Evolutionary conservation across 1,140 invertebrate species (phyloP).

Genomic region (Drosophila elegans): DNA sequence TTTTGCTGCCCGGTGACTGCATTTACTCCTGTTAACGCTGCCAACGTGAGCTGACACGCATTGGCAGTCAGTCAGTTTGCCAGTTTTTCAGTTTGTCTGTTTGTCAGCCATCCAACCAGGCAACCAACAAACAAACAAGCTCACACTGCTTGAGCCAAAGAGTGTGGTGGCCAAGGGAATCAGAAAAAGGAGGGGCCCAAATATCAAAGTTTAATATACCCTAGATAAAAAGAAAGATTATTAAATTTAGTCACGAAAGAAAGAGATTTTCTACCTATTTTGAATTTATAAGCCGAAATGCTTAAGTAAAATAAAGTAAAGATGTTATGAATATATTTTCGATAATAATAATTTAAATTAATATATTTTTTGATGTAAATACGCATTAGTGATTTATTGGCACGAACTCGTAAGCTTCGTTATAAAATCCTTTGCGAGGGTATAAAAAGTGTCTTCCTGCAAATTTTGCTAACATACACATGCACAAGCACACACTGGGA

Average conservation of each 20-base stretch:
- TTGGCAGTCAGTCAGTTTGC: slow-evolving; percentile 25
- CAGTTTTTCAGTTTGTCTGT: slow-evolving; percentile 13
- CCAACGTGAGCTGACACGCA: slow-evolving; percentile 61
- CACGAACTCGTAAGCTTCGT: not conserved
- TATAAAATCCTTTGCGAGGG: not conserved
- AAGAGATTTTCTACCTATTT: too few relatives aligned
- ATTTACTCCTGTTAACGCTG: slow-evolving; percentile 8
- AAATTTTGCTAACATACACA: slow-evolving; percentile 25
- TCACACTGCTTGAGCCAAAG: slow-evolving; percentile 62
- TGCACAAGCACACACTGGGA: slow-evolving; percentile 22
- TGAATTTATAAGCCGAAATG: too few relatives aligned
- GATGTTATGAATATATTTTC: too few relatives aligned
- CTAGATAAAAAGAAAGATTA: not conserved
- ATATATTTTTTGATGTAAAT: too few relatives aligned
- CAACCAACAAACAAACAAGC: slow-evolving; percentile 72
- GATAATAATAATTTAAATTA: too few relatives aligned
- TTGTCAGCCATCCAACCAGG: slow-evolving; percentile 42
- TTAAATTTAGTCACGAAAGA: too few relatives aligned
- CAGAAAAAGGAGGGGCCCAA: not conserved
- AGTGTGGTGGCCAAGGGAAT: slow-evolving; percentile 34
- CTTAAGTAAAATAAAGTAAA: too few relatives aligned
- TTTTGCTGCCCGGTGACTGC: slow-evolving; percentile 15
- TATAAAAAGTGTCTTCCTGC: not conserved
- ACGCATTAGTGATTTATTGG: too few relatives aligned
- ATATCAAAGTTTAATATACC: not conserved